These are phyloP conservation scores for Heterochromis multidens DNA, from an alignment of 2,113 vertebrate species.

Conservation along the genomic window DNA sequence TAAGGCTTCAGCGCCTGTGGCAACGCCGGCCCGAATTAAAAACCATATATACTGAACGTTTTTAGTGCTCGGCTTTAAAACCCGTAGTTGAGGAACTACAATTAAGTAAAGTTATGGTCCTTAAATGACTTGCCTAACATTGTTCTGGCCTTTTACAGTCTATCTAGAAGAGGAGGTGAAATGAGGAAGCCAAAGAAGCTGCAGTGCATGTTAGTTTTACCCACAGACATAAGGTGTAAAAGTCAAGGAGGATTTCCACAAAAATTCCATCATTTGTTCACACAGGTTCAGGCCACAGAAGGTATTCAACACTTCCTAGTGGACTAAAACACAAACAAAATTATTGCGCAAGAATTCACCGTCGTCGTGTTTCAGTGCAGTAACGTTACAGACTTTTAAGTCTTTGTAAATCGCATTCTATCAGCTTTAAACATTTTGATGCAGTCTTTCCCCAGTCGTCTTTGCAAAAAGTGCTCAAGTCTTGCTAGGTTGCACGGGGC, in stretches of 20 bases:
- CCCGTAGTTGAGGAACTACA: background rate
- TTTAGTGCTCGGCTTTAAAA: background rate
- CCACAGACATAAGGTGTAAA: background rate
- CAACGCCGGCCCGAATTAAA: background rate
- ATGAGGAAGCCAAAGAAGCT: constrained; percentile 12
- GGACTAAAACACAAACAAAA: background rate
- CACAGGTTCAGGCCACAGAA: background rate
- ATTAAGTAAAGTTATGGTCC: background rate
- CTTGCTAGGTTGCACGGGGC: too few relatives aligned
- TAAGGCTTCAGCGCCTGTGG: background rate
- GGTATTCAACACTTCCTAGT: background rate
- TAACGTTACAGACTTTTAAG: background rate
- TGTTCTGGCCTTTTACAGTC: background rate
- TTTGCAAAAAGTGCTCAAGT: background rate
- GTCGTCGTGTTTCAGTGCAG: background rate
- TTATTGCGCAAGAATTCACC: background rate
- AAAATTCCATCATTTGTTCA: background rate
- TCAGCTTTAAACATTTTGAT: background rate
- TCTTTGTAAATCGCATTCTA: background rate
- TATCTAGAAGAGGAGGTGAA: background rate
- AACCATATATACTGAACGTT: background rate
- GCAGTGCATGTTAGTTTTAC: background rate
- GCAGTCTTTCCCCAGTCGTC: background rate
- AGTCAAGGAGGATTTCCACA: background rate
- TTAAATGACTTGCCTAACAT: background rate